These are phyloP conservation scores for Cottoperca gobio DNA, from an alignment of 2,797 vertebrate genomes.

Conservation along the genomic window DNA sequence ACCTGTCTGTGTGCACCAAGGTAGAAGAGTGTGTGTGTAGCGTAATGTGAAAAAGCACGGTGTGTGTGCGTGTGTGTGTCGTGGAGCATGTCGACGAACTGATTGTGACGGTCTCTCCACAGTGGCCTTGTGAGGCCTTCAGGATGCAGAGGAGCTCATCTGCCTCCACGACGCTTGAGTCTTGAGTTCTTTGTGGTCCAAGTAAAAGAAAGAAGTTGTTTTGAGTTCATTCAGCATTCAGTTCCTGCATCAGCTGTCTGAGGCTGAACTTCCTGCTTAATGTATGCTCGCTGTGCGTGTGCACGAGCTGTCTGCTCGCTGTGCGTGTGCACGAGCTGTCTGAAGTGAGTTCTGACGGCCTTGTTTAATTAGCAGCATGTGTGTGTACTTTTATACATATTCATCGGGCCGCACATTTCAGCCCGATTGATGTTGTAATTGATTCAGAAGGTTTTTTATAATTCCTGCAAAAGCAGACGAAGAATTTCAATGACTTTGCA, in stretches of 20 bases:
- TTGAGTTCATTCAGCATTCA: constrained; percentile 36
- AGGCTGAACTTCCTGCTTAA: constrained; percentile 53
- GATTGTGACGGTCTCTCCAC: no score
- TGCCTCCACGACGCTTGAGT: no score
- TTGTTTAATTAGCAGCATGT: constrained; percentile 61
- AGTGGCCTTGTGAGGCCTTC: no score
- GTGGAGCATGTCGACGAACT: no score
- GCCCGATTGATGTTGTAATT: constrained; percentile 69
- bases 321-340: constrained; percentile 59
- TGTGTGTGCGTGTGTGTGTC: no score
- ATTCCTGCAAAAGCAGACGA: constrained; percentile 63
- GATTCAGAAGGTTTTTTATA: constrained; percentile 74
- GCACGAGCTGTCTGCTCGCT: constrained; percentile 59
- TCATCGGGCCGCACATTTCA: constrained; percentile 60
- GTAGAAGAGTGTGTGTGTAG: no score
- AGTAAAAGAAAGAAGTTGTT: background rate
- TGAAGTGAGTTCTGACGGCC: constrained; percentile 62
- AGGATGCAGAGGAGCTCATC: no score
- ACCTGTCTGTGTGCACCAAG: no score
- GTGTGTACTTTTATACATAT: constrained; percentile 70
- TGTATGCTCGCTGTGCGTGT: constrained; percentile 52
- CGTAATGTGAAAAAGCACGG: no score
- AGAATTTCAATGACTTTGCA: constrained; percentile 69
- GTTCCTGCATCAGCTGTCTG: constrained; percentile 24
- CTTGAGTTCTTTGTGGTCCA: background rate